These are phyloP conservation scores for Nerophis ophidion DNA, from an alignment of 2,113 vertebrate species.

Conservation along the genomic window DNA sequence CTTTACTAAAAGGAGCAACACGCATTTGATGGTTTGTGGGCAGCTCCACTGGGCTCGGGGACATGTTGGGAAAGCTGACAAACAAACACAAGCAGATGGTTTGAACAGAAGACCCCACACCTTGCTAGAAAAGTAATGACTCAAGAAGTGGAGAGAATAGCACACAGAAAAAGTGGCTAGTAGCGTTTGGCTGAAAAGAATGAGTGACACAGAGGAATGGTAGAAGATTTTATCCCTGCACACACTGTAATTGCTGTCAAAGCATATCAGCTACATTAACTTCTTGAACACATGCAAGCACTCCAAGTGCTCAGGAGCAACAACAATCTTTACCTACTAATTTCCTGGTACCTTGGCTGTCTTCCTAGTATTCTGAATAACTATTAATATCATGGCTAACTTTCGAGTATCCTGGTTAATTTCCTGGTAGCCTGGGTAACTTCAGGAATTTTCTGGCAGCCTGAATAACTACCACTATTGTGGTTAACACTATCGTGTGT, in stretches of 20 bases:
- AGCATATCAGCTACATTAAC: no score
- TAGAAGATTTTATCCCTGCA: slow-evolving; percentile 56
- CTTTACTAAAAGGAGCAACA: slow-evolving; percentile 47
- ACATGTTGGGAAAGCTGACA: slow-evolving; percentile 32
- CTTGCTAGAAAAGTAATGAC: background rate
- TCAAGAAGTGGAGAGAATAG: slow-evolving; percentile 5
- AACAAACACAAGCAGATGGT: slow-evolving; percentile 63
- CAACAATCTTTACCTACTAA: slow-evolving; percentile 8
- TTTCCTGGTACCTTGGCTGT: no score
- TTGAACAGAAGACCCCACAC: slow-evolving; percentile 25
- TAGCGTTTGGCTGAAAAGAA: background rate
- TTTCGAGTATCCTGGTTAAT: no score
- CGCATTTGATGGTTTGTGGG: slow-evolving; percentile 52
- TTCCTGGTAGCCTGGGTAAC: no score
- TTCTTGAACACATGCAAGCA: slow-evolving; percentile 26
- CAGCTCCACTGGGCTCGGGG: slow-evolving; percentile 36
- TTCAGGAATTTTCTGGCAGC: no score
- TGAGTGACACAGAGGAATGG: slow-evolving; percentile 17
- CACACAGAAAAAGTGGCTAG: background rate
- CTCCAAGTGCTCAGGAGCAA: slow-evolving; percentile 20
- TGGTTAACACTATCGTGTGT: no score
- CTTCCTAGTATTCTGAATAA: no score
- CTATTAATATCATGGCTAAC: no score
- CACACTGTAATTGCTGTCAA: slow-evolving; percentile 25
- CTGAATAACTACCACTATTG: no score